These are phyloP conservation scores for Megalops cyprinoides DNA, from an alignment of 2,797 vertebrate species.

Conservation along the genomic window DNA sequence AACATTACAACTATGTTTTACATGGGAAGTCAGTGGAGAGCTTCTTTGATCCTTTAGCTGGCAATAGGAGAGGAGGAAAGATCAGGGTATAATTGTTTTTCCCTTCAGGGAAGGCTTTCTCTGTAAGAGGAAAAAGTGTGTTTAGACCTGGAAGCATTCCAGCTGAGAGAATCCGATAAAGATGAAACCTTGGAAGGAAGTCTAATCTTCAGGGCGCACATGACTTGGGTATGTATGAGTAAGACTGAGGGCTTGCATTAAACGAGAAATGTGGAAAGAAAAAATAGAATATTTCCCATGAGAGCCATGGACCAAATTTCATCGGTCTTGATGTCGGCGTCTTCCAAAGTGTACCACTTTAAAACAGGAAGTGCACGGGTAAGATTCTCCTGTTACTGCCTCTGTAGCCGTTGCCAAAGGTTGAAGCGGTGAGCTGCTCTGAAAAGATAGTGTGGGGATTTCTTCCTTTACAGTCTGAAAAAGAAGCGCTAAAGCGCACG, in stretches of 20 bases:
- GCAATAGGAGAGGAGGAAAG: not conserved
- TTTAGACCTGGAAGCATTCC: not conserved
- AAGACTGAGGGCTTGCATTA: not conserved
- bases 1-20: not conserved
- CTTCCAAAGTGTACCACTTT: not conserved
- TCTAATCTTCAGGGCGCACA: slow-evolving; percentile 15
- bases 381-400: not conserved
- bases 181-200: not conserved
- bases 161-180: slow-evolving; percentile 4
- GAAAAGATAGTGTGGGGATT: not conserved
- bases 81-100: not conserved
- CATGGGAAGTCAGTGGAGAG: not conserved
- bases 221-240: not conserved
- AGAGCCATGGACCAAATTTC: not conserved
- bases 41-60: not conserved
- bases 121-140: not conserved
- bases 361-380: not conserved
- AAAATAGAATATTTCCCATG: not conserved
- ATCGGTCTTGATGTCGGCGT: not conserved
- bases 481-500: slow-evolving; percentile 1
- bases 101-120: not conserved
- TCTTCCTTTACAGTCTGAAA: not conserved
- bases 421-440: slow-evolving; percentile 1
- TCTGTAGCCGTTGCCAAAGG: not conserved
- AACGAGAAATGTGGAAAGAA: not conserved